Conservation (phyloP, 2,797 vertebrate species). For the Anas capensis region DNA sequence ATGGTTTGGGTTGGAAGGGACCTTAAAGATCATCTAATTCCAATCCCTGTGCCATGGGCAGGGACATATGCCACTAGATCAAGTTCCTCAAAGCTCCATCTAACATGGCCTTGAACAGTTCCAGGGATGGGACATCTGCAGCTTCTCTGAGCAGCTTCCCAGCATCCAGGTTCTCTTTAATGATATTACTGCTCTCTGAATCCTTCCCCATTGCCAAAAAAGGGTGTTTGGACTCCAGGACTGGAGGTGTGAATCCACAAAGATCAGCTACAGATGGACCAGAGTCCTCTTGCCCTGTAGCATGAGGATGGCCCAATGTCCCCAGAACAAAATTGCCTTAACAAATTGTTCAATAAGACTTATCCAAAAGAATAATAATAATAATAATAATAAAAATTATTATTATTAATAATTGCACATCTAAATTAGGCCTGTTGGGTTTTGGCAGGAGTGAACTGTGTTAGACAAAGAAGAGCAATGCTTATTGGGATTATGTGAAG, state of each 20-base stretch:
- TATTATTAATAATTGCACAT: not conserved
- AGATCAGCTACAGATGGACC: not conserved
- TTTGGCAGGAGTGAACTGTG: not conserved
- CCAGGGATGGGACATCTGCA: too few relatives aligned
- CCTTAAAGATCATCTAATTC: too few relatives aligned
- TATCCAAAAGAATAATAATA: not conserved
- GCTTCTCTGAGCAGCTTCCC: not conserved
- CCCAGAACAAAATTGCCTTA: not conserved
- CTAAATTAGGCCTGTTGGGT: not conserved
- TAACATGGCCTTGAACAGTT: too few relatives aligned
- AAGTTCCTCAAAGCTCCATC: too few relatives aligned
- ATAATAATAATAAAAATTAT: not conserved
- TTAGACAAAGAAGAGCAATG: not conserved
- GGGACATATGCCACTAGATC: too few relatives aligned
- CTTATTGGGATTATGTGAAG: not conserved
- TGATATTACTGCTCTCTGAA: not conserved
- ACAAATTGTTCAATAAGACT: not conserved
- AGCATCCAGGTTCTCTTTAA: not conserved
- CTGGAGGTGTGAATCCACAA: not conserved
- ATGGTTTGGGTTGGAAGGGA: too few relatives aligned
- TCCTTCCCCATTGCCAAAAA: not conserved
- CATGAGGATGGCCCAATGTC: not conserved
- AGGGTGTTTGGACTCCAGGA: not conserved
- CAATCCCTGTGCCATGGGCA: too few relatives aligned
- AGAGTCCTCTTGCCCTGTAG: not conserved